Percentiles rank a stretch among this genome's conserved stretches.
phyloP scores from a whole-genome alignment of 2,113 vertebrate genomes.

The Entelurus aequoreus region DNA sequence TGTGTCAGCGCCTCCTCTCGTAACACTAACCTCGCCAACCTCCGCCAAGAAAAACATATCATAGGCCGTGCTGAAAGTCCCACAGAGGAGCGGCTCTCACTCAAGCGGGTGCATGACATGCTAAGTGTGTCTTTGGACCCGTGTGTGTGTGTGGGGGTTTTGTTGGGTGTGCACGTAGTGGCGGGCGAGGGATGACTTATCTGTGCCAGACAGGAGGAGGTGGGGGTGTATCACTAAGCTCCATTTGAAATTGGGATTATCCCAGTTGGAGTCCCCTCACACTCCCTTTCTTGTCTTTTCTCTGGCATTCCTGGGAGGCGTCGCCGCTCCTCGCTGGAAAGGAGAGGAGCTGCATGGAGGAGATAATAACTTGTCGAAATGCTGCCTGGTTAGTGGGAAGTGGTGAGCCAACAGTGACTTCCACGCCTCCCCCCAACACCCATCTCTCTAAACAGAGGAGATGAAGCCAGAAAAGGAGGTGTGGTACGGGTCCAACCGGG shows the following conservation, averaged over 20 bases:
- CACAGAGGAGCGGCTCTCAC: constrained; percentile 5
- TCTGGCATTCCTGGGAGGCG: constrained; percentile 56
- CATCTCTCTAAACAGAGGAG: constrained; percentile 16
- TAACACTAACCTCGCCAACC: constrained; percentile 13
- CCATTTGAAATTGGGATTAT: constrained; percentile 71
- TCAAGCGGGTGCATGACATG: constrained; percentile 39
- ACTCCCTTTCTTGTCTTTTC: constrained; percentile 19
- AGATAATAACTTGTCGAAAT: constrained; percentile 61
- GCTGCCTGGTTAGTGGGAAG: constrained; percentile 19
- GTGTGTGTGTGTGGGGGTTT: constrained; percentile 11
- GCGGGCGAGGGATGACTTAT: constrained; percentile 58
- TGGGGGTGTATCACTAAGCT: constrained; percentile 57
- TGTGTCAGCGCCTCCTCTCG: constrained; percentile 21
- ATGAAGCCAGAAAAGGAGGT: constrained; percentile 27
- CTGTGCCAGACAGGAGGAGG: constrained; percentile 67
- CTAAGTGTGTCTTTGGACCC: constrained; percentile 53
- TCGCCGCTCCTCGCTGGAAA: constrained; percentile 30
- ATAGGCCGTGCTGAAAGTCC: constrained; percentile 2
- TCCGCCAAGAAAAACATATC: constrained; percentile 13
- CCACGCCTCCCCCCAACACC: constrained; percentile 14
- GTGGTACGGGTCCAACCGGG: constrained; percentile 7
- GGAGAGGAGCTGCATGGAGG: constrained; percentile 45
- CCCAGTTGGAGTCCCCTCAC: constrained; percentile 46
- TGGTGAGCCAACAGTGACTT: constrained; percentile 25
- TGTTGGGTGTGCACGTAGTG: constrained; percentile 25